These are phyloP conservation scores for Addax nasomaculatus DNA, from an alignment of 2,113 vertebrate genomes.

Conservation along the genomic window DNA sequence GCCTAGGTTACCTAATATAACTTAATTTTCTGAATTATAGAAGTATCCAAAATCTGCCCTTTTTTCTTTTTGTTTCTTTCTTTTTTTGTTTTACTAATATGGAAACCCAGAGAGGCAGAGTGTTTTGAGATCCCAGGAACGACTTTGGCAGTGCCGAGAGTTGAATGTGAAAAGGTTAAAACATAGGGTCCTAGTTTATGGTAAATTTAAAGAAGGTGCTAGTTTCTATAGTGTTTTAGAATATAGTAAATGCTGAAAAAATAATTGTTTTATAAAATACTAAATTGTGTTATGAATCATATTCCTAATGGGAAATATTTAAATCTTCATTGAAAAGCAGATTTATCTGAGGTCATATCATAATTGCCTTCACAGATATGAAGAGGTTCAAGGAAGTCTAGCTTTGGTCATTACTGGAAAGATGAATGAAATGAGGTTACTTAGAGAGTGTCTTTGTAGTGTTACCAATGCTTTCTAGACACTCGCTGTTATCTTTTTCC, in stretches of 20 bases:
- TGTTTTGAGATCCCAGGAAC: not conserved
- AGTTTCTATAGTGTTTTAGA: not conserved
- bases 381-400: not conserved
- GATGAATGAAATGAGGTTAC: not conserved
- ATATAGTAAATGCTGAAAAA: not conserved
- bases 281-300: not conserved
- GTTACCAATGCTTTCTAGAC: not conserved
- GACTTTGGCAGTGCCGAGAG: not conserved
- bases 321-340: not conserved
- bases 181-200: not conserved
- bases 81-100: not conserved
- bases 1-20: not conserved
- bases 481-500: not conserved
- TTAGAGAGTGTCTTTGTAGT: not conserved
- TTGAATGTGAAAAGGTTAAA: not conserved
- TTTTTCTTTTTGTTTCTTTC: not conserved
- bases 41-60: not conserved
- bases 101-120: not conserved
- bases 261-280: not conserved
- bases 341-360: not conserved
- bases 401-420: not conserved
- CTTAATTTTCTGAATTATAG: not conserved
- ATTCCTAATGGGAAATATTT: not conserved
- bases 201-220: not conserved
- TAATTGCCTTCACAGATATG: not conserved